Base-by-base conservation (phyloP, 2,888 invertebrate species). In the Antheraea assamensis region DNA sequence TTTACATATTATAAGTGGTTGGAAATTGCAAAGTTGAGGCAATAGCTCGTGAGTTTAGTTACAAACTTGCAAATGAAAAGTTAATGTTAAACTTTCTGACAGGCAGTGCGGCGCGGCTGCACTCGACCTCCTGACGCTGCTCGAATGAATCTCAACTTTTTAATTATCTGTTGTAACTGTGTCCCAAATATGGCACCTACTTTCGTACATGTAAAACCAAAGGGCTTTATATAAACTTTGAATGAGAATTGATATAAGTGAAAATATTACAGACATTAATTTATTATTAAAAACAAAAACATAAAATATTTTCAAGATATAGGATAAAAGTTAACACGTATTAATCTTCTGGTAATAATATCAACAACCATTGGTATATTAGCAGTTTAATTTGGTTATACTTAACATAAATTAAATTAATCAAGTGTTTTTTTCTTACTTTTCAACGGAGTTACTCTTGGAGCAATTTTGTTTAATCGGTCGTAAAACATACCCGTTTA, bases 61-160 rank as follows among this genome's bases (percentile, higher is more conserved):
- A 83, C 80, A 84, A 92, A 91, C 89, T 92, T 91, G 88, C 88
- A 91, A 92, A 92, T 92, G 91, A 91, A 92, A 92, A 92, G 91
- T 92, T 92, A 92, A 92, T 88, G 90, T 86, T 82, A 85, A 91
- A 92, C 85, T 92, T 91, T 79, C 80, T 88, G 91, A 90, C 90
- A 89, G 8, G 31, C 66, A 30, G 19, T 17, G 31, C 64, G 82
- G 85, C 85, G 85, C 82, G 81, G 80, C 80, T 83, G 84, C 87
- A 86, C 70, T 70, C 73, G 55, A 85, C 87, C 87, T 87, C 79
- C 85, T 86, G 83, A 83, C 85, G 82, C 82, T 79, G 85, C 84
- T 82, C 79, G 82, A 87, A 90, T 88, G 85, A 89, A 89, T 88
- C 85, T 83, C 82, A 89, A 91, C 89, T 90, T 91, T 90, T 90